Evolutionary conservation across 1,140 invertebrate species (phyloP), one percentile per base, ranked within the genome.

Genomic region (Leptoteleia sp.): DNA sequence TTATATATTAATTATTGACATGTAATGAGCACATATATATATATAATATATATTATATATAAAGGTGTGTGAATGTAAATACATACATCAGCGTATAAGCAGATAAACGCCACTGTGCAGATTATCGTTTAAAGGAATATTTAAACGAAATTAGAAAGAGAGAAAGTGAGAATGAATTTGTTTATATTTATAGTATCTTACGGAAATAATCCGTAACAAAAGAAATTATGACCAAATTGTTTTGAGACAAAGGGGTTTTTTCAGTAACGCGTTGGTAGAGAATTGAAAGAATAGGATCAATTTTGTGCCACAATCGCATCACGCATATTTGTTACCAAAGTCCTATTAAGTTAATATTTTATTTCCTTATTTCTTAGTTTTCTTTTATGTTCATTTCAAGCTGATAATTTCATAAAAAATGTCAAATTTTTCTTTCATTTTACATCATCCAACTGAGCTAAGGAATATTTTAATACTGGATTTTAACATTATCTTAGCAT

Each of bases 1-100:
- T 81, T 84, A 80, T 83, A 81, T 81, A 80, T 82, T 79, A 75
- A 83, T 81, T 81, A 84, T 80, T 64, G 52, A 54, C 78, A 82
- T 68, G 67, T 57, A 75, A 57, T 76, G 52, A 64, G 65, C 11
- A 59, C 59, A 73, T 75, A 73, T 61, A 79, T 68, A 52, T 61
- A 57, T 54, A 77, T 35, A 76, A 48, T 31, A 65, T 73, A 70
- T 61, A 70, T 67, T 47, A 52, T 67, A 38, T 67, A 45, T 43
- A 25, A 8, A 50, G 5, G 54, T 13, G 47, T 50, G 52, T 75
- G 65, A 52, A 64, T 54, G 72, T 65, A 76, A 48, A 75, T 54
- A 72, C 8, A 57, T 54, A 43, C 16, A 47, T 52, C 1, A 13
- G 54, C 9, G 38, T 42, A 38, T 59, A 64, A 70, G 12, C 50